phyloP scores from a whole-genome alignment of 1,140 invertebrate species.

The Drosophila persimilis region DNA sequence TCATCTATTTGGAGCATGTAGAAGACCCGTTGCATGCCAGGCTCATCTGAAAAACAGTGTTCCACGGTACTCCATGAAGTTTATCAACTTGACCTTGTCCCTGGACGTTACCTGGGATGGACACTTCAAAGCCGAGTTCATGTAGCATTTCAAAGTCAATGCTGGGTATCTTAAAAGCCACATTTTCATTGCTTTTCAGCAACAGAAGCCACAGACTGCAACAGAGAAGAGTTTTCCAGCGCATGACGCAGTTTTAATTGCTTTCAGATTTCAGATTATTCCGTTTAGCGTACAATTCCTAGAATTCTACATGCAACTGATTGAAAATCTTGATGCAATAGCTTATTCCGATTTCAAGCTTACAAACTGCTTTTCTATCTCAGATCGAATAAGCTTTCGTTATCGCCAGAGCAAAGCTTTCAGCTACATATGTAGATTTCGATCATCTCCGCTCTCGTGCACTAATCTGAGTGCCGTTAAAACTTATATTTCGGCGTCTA shows the following conservation, averaged over 20 bases:
- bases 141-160: constrained; percentile 50
- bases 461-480: neutral
- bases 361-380: neutral
- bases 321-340: constrained; percentile 35
- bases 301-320: constrained; percentile 25
- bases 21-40: constrained; percentile 57
- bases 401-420: constrained; percentile 31
- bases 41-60: constrained; percentile 42
- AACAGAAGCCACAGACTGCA: neutral
- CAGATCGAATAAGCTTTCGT: constrained; percentile 1
- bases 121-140: constrained; percentile 59
- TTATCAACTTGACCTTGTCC: neutral
- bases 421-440: neutral
- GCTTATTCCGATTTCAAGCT: constrained; percentile 32
- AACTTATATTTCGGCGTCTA: neutral
- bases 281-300: constrained; percentile 15
- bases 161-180: constrained; percentile 51
- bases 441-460: no score
- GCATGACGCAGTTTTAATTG: constrained; percentile 60
- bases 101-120: constrained; percentile 58
- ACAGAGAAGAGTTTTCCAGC: constrained; percentile 8
- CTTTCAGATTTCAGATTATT: neutral
- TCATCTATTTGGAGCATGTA: constrained; percentile 66
- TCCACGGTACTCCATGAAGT: neutral
- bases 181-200: constrained; percentile 1